phyloP scores from a whole-genome alignment of 2,113 vertebrate genomes.

The Stigmatopora nigra region DNA sequence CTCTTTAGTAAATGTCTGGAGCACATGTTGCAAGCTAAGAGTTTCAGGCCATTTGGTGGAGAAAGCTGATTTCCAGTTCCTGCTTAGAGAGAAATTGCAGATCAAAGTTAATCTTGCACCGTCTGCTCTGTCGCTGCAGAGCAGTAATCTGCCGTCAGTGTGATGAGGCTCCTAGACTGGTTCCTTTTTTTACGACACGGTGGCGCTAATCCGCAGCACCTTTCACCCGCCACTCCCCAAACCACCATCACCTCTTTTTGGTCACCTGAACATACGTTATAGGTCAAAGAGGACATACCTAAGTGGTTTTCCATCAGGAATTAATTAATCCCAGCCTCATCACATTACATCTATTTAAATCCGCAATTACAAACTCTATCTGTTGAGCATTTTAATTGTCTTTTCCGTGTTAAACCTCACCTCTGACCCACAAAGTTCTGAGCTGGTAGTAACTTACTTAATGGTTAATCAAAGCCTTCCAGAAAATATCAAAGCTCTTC shows the following conservation, averaged over 20 bases:
- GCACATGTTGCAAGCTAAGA: conserved; percentile 39
- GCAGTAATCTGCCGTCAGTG: conserved; percentile 69
- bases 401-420: conserved; percentile 14
- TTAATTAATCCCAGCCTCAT: neutral
- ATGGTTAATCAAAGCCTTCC: conserved; percentile 40
- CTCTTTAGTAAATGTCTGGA: conserved; percentile 32
- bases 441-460: conserved; percentile 11
- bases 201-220: conserved; percentile 47
- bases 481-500: conserved; percentile 34
- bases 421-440: conserved; percentile 1
- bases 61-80: conserved; percentile 59
- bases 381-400: neutral
- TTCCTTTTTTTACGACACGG: conserved; percentile 40
- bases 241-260: conserved; percentile 7
- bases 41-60: conserved; percentile 53
- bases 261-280: conserved; percentile 31
- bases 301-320: neutral
- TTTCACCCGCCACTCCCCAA: conserved; percentile 21
- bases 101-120: conserved; percentile 68
- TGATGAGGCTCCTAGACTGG: conserved; percentile 64
- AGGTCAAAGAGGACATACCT: conserved; percentile 26
- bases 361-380: neutral
- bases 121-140: conserved; percentile 57
- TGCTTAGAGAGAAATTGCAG: conserved; percentile 64
- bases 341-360: neutral